Base-by-base conservation (phyloP, 2,113 vertebrate genomes). In the Cyprinus carpio region DNA sequence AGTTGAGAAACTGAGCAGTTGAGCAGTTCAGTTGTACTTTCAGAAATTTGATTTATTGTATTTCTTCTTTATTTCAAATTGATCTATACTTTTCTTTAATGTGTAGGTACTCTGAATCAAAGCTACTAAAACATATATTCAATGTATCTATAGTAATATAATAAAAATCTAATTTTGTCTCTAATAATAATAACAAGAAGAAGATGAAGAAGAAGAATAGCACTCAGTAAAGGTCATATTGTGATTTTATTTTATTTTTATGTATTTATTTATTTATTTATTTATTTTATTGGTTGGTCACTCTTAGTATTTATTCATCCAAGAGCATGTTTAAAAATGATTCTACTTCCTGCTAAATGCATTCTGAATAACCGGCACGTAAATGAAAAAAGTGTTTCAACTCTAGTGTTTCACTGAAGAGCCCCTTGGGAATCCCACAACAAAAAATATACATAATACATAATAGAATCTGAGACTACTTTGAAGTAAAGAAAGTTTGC, bases 381-480 rank as follows among this genome's bases (percentile, higher is more conserved):
- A 76, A 76, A n/a, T 51, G 20, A 15, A 54, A 76, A 51, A 43
- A 75, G 37, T n/a, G 43, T 76, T 54, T 54, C 16, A 76, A 76
- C 74, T 75, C 5, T 13, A 49, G 74, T 54, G 46, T 76, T 67
- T 31, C 27, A 34, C 20, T 67, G 43, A 69, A 46, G 43, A 69
- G 16, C 43, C 79, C 25, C 25, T 2, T 76, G 43, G 16, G 27
- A 69, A 27, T 18, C 77, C 77, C 56, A 81, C 75, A 76, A 54
- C 75, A 54, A 76, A 76, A 76, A 54, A 81, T 40, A 46, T 64
- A 64, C 58, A 64, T 80, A 64, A 80, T 64, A 46, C 56, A 80
- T 81, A 86, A 67, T 84, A 76, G 56, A 89, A 83, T 85, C 43
- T 75, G 85, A 82, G 56, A 87, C 82, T 83, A 79, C 86, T 88